Evolutionary conservation across 1,140 invertebrate genomes (phyloP).

Genomic region (Drosophila varians): DNA sequence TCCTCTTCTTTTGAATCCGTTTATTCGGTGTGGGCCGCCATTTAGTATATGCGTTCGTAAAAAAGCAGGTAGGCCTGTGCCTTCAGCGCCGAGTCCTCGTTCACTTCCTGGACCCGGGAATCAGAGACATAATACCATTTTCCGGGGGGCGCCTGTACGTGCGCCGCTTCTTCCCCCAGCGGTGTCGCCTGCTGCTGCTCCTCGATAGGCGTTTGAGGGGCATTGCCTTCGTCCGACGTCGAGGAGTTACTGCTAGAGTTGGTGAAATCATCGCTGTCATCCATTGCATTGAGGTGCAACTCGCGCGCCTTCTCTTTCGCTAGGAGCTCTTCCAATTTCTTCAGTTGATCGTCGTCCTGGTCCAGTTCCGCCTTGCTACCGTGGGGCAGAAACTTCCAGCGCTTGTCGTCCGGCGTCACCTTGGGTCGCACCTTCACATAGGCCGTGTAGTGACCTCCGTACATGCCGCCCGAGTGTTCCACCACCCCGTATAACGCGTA

Average conservation of each 20-base stretch:
- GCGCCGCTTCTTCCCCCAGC: constrained; percentile 58
- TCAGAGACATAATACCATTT: constrained; percentile 98
- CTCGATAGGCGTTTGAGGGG: constrained; percentile 62
- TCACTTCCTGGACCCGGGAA: constrained; percentile 91
- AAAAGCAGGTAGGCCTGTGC: constrained; percentile 98
- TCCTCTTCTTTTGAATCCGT: not conserved
- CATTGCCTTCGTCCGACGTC: constrained; percentile 61
- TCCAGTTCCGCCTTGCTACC: constrained; percentile 84
- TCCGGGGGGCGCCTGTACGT: constrained; percentile 87
- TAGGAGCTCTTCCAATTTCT: constrained; percentile 70
- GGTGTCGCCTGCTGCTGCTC: constrained; percentile 1
- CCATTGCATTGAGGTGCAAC: constrained; percentile 66
- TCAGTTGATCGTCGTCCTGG: constrained; percentile 76
- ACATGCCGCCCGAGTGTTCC: constrained; percentile 95
- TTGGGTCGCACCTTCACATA: constrained; percentile 91
- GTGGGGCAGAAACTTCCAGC: constrained; percentile 88
- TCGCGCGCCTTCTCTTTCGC: constrained; percentile 82
- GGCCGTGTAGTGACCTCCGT: constrained; percentile 98
- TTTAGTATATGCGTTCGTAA: constrained; percentile 94
- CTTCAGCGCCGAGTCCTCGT: constrained; percentile 91
- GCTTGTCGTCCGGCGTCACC: constrained; percentile 85
- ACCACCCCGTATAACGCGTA: constrained; percentile 98
- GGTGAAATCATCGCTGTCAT: constrained; percentile 84
- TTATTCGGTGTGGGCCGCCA: no score
- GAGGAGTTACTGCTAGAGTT: constrained; percentile 85